Conservation (phyloP, 37 sponge, comb jelly and placozoan genomes). For the Mnemiopsis leidyi region DNA sequence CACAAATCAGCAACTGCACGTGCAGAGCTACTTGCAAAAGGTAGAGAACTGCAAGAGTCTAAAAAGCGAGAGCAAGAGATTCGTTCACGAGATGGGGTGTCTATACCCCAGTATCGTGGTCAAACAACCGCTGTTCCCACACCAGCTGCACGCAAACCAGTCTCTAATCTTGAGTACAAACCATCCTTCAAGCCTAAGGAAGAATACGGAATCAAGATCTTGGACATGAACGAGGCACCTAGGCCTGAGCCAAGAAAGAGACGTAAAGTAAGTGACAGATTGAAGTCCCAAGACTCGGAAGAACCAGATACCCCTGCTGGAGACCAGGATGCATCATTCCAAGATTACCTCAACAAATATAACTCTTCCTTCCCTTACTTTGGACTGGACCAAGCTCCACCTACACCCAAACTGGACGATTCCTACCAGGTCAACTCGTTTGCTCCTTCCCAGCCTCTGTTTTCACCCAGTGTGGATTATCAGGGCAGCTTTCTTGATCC, state of each 20-base stretch:
- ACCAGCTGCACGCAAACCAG: constrained; percentile 53
- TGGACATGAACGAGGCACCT: constrained; percentile 51
- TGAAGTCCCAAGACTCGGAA: background rate
- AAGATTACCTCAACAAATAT: constrained; percentile 21
- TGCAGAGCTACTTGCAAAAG: constrained; percentile 41
- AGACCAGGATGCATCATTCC: constrained; percentile 23
- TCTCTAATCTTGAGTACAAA: constrained; percentile 34
- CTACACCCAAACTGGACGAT: constrained; percentile 12
- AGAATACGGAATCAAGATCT: constrained; percentile 28
- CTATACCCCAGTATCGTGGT: constrained; percentile 43
- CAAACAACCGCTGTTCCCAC: constrained; percentile 59
- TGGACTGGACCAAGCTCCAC: background rate
- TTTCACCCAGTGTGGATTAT: constrained; percentile 9
- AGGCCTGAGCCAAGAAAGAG: constrained; percentile 58
- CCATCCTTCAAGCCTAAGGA: constrained; percentile 1
- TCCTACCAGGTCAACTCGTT: constrained; percentile 18
- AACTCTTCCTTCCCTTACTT: constrained; percentile 10
- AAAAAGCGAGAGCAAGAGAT: background rate
- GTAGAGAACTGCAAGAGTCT: constrained; percentile 13
- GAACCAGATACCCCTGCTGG: constrained; percentile 5
- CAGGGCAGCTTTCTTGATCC: constrained; percentile 6
- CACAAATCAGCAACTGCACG: constrained; percentile 26
- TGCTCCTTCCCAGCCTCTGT: constrained; percentile 35
- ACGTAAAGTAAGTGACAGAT: background rate
- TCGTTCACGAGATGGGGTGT: background rate